phyloP scores from a whole-genome alignment of 2,113 vertebrate genomes.

The Nansenia antarctica region DNA sequence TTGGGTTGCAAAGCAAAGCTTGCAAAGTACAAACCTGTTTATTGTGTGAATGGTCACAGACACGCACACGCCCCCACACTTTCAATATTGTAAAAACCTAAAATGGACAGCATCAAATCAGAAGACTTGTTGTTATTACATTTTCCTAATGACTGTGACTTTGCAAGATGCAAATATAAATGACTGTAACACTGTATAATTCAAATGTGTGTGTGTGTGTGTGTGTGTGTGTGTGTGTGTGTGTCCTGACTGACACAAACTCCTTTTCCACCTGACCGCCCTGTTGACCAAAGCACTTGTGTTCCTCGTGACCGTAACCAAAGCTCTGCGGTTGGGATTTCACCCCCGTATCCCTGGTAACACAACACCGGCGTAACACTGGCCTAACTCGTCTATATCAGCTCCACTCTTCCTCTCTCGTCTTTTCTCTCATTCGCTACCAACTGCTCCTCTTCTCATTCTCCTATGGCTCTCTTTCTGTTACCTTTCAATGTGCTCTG shows the following conservation, averaged over 20 bases:
- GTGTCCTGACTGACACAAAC: constrained; percentile 8
- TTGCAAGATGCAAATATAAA: too few relatives aligned
- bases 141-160: too few relatives aligned
- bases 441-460: neutral
- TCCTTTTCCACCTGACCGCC: constrained; percentile 7
- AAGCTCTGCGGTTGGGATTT: neutral
- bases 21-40: too few relatives aligned
- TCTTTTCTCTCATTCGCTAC: neutral
- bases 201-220: constrained; percentile 13
- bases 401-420: constrained; percentile 2
- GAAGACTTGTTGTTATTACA: too few relatives aligned
- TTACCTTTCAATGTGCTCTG: neutral
- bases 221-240: neutral
- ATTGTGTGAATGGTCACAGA: too few relatives aligned
- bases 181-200: neutral
- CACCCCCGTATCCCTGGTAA: constrained; percentile 8
- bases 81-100: too few relatives aligned
- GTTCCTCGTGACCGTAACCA: neutral
- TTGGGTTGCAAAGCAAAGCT: too few relatives aligned
- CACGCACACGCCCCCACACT: constrained; percentile 7
- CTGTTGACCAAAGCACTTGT: neutral
- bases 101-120: too few relatives aligned
- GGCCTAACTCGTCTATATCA: neutral
- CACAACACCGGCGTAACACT: neutral
- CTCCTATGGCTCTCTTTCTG: neutral